Percentiles rank a stretch among this genome's conserved stretches.
Conservation (phyloP, 2,797 vertebrate species). For the Anguilla obscura region DNA sequence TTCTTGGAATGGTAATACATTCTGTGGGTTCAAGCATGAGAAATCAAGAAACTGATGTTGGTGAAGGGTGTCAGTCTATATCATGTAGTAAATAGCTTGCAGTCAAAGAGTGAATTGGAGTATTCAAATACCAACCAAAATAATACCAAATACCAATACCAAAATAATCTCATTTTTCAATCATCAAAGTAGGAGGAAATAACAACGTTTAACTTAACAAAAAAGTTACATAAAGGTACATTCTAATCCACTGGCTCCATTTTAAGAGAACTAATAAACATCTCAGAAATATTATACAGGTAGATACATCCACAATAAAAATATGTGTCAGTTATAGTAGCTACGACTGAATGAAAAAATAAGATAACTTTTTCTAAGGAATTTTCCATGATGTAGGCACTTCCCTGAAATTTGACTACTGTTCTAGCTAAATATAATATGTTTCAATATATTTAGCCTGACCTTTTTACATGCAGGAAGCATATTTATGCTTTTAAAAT, state of each 20-base stretch:
- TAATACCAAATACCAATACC: neutral
- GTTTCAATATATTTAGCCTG: neutral
- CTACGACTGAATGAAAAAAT: slow-evolving; percentile 18
- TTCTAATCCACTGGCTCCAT: neutral
- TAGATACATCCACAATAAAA: neutral
- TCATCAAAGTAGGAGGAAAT: slow-evolving; percentile 10
- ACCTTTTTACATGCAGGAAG: neutral
- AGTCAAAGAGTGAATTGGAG: neutral
- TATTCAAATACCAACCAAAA: neutral
- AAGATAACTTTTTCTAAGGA: neutral
- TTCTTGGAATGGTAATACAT: slow-evolving; percentile 8
- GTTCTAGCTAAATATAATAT: neutral
- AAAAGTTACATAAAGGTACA: slow-evolving; percentile 10
- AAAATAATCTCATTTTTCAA: slow-evolving; percentile 11
- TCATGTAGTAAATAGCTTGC: neutral
- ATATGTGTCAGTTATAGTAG: neutral
- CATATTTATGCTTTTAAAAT: neutral
- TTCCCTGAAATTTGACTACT: neutral
- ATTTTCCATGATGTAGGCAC: neutral
- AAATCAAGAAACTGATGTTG: neutral
- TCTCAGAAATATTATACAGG: slow-evolving; percentile 6
- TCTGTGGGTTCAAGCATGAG: slow-evolving; percentile 8
- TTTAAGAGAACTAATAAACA: slow-evolving; percentile 27
- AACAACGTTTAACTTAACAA: neutral
- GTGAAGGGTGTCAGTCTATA: neutral